Conservation (phyloP, 2,113 vertebrate genomes). For the Oreocharis arfaki region DNA sequence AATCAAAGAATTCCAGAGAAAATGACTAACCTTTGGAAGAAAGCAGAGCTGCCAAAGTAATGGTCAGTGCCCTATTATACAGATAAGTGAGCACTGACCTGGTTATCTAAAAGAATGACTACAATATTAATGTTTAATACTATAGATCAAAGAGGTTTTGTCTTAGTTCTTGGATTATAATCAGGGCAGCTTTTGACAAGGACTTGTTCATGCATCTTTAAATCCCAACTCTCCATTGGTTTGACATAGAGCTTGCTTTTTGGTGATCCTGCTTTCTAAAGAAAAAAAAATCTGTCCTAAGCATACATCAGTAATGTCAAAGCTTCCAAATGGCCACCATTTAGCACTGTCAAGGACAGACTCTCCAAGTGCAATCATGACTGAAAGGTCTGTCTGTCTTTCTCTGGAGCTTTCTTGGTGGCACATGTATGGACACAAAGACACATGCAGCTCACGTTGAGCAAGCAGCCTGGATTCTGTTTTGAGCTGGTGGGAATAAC, state of each 20-base stretch:
- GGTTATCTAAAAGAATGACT: background rate
- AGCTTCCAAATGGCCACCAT: background rate
- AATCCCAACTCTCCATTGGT: background rate
- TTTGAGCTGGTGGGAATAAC: background rate
- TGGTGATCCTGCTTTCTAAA: background rate
- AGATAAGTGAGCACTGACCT: background rate
- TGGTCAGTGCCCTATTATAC: background rate
- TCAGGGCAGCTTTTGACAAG: background rate
- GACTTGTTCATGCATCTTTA: background rate
- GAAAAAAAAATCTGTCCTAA: background rate
- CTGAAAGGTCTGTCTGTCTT: background rate
- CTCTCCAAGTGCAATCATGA: background rate
- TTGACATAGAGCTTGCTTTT: background rate
- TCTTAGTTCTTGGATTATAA: background rate
- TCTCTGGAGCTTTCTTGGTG: background rate
- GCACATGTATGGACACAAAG: background rate
- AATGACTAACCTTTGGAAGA: background rate
- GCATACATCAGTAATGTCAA: background rate
- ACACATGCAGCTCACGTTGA: fast-evolving
- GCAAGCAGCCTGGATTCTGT: background rate
- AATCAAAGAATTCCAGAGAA: background rate
- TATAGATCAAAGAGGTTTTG: background rate
- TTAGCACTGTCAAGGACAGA: background rate
- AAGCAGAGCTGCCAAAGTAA: background rate
- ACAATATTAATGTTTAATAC: background rate